These are phyloP conservation scores for Drosophila austrosaltans DNA, from an alignment of 2,888 invertebrate genomes.

Conservation along the genomic window DNA sequence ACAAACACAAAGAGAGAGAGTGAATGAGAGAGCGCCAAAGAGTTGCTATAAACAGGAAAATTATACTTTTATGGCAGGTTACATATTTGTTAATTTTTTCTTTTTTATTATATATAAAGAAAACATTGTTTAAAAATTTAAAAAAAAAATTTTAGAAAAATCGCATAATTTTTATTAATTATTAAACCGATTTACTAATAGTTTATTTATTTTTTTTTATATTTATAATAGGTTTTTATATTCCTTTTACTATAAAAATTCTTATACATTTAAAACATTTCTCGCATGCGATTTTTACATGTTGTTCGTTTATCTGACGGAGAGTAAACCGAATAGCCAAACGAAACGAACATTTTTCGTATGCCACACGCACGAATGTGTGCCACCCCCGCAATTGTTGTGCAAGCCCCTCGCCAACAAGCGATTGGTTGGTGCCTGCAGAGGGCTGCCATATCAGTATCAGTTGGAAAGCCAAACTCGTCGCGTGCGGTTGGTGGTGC, in stretches of 20 bases:
- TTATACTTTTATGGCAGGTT: slow-evolving; percentile 53
- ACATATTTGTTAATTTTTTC: no score
- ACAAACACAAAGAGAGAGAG: slow-evolving; percentile 36
- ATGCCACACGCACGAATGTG: not conserved
- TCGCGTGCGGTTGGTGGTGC: slow-evolving; percentile 71
- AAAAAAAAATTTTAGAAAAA: not conserved
- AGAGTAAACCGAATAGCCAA: not conserved
- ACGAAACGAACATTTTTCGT: not conserved
- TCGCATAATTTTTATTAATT: not conserved
- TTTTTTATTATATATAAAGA: not conserved
- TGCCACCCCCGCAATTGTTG: not conserved
- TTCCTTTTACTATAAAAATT: slow-evolving; percentile 18
- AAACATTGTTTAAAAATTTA: not conserved
- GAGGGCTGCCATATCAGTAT: slow-evolving; percentile 39
- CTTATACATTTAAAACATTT: slow-evolving; percentile 24
- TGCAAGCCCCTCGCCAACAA: not conserved
- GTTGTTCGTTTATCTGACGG: slow-evolving; percentile 21
- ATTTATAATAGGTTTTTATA: not conserved
- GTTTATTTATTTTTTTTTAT: not conserved
- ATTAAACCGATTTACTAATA: no score
- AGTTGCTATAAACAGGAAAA: not conserved
- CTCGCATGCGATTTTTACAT: slow-evolving; percentile 59
- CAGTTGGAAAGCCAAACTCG: slow-evolving; percentile 76
- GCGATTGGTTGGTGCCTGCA: slow-evolving; percentile 2
- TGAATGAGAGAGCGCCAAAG: slow-evolving; percentile 24